These are phyloP conservation scores for Aleiodes leptofemur DNA, from an alignment of 2,888 invertebrate genomes.

Conservation along the genomic window DNA sequence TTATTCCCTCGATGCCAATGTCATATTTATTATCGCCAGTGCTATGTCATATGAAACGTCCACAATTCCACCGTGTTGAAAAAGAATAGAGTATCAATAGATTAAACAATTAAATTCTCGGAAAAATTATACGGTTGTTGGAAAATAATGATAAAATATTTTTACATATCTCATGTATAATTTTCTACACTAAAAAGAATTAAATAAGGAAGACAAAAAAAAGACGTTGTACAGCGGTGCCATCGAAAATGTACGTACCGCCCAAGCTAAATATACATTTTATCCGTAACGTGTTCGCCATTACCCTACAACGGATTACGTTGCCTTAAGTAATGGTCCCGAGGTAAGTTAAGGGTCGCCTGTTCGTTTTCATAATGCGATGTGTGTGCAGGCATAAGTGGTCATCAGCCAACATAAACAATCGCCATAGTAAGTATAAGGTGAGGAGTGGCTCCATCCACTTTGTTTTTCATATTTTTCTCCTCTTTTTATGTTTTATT, in stretches of 20 bases:
- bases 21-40: neutral
- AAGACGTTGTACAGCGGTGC: conserved; percentile 45
- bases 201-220: neutral
- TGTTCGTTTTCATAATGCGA: conserved; percentile 65
- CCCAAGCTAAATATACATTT: conserved; percentile 74
- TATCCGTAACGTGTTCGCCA: conserved; percentile 75
- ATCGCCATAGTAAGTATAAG: conserved; percentile 74
- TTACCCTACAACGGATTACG: conserved; percentile 72
- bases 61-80: too few species aligned
- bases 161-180: too few species aligned
- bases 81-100: too few species aligned
- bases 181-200: too few species aligned
- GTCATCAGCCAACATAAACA: conserved; percentile 76
- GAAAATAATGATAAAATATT: conserved; percentile 64
- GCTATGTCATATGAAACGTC: too few species aligned
- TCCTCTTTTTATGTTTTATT: conserved; percentile 18
- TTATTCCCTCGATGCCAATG: neutral
- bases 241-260: conserved; percentile 53
- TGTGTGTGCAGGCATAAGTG: conserved; percentile 74
- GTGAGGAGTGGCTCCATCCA: conserved; percentile 63
- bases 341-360: conserved; percentile 51
- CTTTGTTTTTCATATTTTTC: conserved; percentile 28
- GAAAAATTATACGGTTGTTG: conserved; percentile 50
- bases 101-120: too few species aligned
- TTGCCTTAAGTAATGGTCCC: conserved; percentile 70